Evolutionary conservation across 1,140 invertebrate genomes (phyloP), one percentile per base, ranked within the genome.

Genomic region (Penaeus chinensis): DNA sequence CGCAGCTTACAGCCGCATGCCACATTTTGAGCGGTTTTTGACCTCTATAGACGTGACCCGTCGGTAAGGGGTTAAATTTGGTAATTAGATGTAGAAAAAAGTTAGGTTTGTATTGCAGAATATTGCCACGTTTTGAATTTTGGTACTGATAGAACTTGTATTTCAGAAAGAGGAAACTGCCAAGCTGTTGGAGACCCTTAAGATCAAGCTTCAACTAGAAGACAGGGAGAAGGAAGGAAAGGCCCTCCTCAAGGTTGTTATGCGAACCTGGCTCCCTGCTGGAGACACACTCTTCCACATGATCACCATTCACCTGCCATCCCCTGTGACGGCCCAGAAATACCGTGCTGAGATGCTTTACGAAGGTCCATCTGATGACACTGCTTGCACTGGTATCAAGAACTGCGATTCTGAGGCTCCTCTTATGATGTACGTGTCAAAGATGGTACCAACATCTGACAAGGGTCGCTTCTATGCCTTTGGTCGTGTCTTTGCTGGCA

Each of bases 391-490:
- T 90, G 97, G 96, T 94, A 91, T 95, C 77, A 94, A 98, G 95
- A 96, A 93, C 91, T 99, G 99, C 93, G 97, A 99, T 93, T 96
- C 98, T 13, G 96, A 98, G 91, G 99, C 95, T 90, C 98, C 98
- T 32, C 94, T 99, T 47, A 99, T 99, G 98, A 99, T 99, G 99
- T 99, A 99, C 94, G 95, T 99, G 89, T 99, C 98, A 37, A 99
- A 99, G 94, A 99, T 99, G 99, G 99, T 99, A 93, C 99, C 99
- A 85, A 99, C 99, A 10, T 97, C 97, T 66, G 99, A 99, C 93
- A 99, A 99, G 93, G 99, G 99, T 90, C 96, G 99, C 93, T 99
- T 99, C 95, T 99, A 99, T 93, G 99, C 99, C 84, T 99, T 99
- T 92, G 99, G 99, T 88, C 98, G 99, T 94, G 99, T 99, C 13